A percentile compares a stretch with the other conserved stretches of the same genome.
These are phyloP conservation scores for Monomorium pharaonis DNA, from an alignment of 1,140 invertebrate species.

Conservation along the genomic window DNA sequence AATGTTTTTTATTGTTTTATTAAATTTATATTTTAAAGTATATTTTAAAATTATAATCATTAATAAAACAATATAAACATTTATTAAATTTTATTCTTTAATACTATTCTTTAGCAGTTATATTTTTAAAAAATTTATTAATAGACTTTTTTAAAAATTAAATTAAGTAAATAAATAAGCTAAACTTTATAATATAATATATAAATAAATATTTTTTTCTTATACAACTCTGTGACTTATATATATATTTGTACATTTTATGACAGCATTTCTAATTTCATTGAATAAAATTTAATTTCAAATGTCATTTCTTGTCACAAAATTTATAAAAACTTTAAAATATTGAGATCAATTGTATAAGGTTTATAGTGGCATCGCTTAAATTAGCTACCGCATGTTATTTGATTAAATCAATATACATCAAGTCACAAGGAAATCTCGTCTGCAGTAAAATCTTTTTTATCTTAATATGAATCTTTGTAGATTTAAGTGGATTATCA, in stretches of 20 bases:
- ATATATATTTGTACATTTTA: background rate
- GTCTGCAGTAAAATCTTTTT: background rate
- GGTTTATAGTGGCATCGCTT: background rate
- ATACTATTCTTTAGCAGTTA: background rate
- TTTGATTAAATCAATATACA: background rate
- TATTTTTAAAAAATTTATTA: background rate
- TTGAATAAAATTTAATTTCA: no score
- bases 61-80: background rate
- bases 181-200: background rate
- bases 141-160: background rate
- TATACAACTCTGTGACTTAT: background rate
- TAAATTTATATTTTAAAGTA: slow-evolving; percentile 1
- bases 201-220: background rate
- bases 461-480: background rate
- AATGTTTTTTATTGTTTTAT: background rate
- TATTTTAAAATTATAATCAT: background rate
- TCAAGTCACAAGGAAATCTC: background rate
- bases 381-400: background rate
- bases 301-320: background rate
- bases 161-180: background rate
- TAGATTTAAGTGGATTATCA: background rate
- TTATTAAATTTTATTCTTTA: background rate
- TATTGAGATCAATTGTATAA: no score
- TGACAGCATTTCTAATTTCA: background rate
- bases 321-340: no score